Evolutionary conservation across 2,888 invertebrate genomes (phyloP), one percentile per base, ranked within the genome.

Genomic region (Dysmachus trigonus): DNA sequence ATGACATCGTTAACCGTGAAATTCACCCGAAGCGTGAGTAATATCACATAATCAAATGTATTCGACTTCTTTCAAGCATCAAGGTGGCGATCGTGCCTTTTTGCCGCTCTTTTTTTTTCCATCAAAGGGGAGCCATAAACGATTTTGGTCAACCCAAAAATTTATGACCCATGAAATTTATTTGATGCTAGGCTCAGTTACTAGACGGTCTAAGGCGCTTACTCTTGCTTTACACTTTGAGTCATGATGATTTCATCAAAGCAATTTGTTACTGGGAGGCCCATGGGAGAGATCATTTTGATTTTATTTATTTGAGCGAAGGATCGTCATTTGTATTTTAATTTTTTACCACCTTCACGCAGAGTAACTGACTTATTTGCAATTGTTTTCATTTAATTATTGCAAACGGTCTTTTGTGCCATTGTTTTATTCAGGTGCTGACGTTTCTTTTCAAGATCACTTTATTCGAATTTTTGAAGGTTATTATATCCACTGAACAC

Each of bases 101-200:
- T 35, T 8, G 30, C 13, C 18, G 62, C 33, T 22, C 47, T 18
- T 30, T 62, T 51, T 62, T 53, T 62, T 62, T 3, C 33, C n/a
- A 35, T 22, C 13, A 41, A 53, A 62, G 18, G 41, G 27, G 27
- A 51, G 38, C 35, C 22, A 77, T 53, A 41, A 82, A 62, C 18
- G 41, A 53, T n/a, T 62, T 51, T 62, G 27, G 79, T n/a, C n/a
- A 53, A 62, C 30, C 62, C 33, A 31, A 31, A 62, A 62, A 82
- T 82, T 82, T 82, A 82, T 82, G 53, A 22, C 4, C 33, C 81
- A 62, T 82, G 81, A 82, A 82, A 53, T 35, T 18, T 33, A 82
- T 82, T 35, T 31, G 81, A 33, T 82, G 62, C 62, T 27, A 8
- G 62, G 22, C 22, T 62, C 62, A 22, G 22, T 62, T 62, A 62